These are phyloP conservation scores for Ellobius talpinus DNA, from an alignment of 2,113 vertebrate genomes.

Conservation along the genomic window DNA sequence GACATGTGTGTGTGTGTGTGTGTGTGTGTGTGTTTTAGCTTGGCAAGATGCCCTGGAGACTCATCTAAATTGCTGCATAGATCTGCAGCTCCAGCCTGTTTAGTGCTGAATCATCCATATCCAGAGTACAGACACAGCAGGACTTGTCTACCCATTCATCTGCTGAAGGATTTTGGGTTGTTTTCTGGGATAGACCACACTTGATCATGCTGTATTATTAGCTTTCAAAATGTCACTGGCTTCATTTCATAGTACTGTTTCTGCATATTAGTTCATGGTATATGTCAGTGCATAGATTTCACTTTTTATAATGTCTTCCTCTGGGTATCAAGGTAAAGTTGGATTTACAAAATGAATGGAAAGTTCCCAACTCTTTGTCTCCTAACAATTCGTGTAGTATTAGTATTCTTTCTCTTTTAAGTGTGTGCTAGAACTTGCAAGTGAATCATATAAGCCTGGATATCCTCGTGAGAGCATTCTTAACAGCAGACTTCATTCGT, in stretches of 20 bases:
- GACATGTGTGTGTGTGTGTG: neutral
- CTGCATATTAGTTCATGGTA: neutral
- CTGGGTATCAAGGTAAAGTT: neutral
- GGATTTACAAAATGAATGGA: neutral
- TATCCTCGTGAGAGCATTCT: neutral
- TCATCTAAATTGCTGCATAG: neutral
- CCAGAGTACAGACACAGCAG: neutral
- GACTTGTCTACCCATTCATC: neutral
- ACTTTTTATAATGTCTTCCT: neutral
- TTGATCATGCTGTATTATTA: neutral
- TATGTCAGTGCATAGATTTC: neutral
- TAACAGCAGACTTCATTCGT: neutral
- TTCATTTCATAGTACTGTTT: neutral
- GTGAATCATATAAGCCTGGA: neutral
- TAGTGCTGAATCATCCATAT: neutral
- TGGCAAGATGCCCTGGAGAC: neutral
- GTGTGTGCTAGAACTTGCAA: neutral
- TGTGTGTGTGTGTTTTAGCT: neutral
- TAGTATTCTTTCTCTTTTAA: neutral
- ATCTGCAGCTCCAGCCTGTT: neutral
- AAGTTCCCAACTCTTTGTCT: neutral
- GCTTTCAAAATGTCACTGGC: neutral
- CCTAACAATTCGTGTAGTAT: neutral
- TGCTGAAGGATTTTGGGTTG: neutral
- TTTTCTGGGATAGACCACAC: neutral